Conservation (phyloP, 2,797 vertebrate species). For the Choloepus didactylus region DNA sequence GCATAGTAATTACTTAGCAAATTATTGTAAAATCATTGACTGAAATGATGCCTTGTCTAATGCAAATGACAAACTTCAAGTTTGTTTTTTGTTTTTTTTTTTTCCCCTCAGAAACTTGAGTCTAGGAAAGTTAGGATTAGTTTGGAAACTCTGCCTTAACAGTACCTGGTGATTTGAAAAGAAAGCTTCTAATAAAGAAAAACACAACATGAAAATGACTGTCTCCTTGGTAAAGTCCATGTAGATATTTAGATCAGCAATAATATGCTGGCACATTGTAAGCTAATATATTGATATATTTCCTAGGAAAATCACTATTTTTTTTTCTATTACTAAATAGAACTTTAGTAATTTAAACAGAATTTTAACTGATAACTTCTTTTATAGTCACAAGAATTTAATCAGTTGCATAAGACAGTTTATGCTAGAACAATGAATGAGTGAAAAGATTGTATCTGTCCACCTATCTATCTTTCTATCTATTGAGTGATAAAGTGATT, state of each 20-base stretch:
- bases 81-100: not conserved
- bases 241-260: not conserved
- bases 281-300: not conserved
- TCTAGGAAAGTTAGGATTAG: not conserved
- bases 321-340: not conserved
- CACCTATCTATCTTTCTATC: not conserved
- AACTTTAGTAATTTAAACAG: not conserved
- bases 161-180: not conserved
- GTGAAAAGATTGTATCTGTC: not conserved
- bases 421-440: not conserved
- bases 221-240: not conserved
- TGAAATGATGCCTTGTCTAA: not conserved
- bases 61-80: not conserved
- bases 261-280: not conserved
- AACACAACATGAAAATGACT: not conserved
- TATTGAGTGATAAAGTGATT: not conserved
- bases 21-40: not conserved
- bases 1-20: not conserved
- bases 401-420: not conserved
- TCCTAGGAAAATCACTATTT: not conserved
- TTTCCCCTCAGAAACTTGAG: not conserved
- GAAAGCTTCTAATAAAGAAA: not conserved
- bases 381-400: slow-evolving; percentile 26
- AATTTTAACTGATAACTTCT: not conserved
- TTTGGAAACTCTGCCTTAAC: not conserved